A percentile compares a stretch with the other conserved stretches of the same genome.
phyloP scores from a whole-genome alignment of 2,797 vertebrate species.

The Ispidina picta region DNA sequence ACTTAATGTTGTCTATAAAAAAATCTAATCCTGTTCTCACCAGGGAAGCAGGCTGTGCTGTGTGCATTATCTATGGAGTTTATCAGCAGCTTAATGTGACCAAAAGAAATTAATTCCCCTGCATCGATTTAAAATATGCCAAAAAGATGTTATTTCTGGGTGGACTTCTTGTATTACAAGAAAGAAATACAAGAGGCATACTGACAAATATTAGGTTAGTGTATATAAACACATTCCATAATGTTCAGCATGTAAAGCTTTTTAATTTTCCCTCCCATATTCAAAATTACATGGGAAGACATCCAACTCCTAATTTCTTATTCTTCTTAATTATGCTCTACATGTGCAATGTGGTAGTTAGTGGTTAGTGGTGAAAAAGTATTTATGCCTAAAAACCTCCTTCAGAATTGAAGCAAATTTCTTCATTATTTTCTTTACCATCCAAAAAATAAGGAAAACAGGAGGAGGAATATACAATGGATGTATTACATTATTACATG shows the following conservation, averaged over 20 bases:
- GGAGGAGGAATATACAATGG: not conserved
- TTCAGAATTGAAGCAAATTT: not conserved
- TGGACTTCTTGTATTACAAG: not conserved
- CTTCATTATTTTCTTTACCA: not conserved
- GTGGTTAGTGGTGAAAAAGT: constrained; percentile 6
- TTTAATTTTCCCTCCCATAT: not conserved
- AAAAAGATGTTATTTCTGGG: not conserved
- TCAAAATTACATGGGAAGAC: not conserved
- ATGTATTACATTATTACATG: not conserved
- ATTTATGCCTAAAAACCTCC: not conserved
- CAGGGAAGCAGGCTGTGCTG: not conserved
- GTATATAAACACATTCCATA: not conserved
- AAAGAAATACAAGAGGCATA: not conserved
- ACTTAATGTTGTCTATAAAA: constrained; percentile 11
- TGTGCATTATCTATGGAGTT: not conserved
- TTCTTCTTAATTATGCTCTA: not conserved
- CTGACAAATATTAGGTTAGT: not conserved
- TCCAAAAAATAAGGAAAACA: not conserved
- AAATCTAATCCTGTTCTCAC: constrained; percentile 35
- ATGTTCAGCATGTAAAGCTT: not conserved
- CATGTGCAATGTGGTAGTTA: not conserved
- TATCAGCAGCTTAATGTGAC: constrained; percentile 2
- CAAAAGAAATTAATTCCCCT: not conserved
- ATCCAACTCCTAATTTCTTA: constrained; percentile 1
- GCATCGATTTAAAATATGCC: not conserved